Base-by-base conservation (phyloP, 2,113 vertebrate genomes). In the Cololabis saira region DNA sequence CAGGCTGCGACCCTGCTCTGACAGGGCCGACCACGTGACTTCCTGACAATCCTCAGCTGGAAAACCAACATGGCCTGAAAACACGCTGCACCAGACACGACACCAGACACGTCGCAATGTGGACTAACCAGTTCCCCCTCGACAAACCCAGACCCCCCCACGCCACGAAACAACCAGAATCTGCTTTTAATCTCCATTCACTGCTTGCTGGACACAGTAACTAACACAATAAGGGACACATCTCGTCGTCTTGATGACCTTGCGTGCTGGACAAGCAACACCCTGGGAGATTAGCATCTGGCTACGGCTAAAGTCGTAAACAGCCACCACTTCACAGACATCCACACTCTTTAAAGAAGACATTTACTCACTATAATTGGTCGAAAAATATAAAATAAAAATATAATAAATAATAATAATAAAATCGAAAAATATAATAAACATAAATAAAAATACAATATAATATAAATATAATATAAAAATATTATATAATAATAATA, bases 21-120 rank as follows among this genome's bases (percentile, higher is more conserved):
- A 78, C 78, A 71, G 63, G 17, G 51, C 9, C 52, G 11, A 42
- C 52, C 86, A 89, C 74, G 87, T 87, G 84, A 89, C 74, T 83
- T 80, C 67, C 67, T 11, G 78, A 67, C 76, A 75, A 68, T 74
- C 73, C 79, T 78, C 82, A 79, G 66, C 85, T 82, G 80, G 71
- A 79, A 12, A 57, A 67, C 60, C 30, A 65, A 67, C 5, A 42
- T 14, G 80, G 83, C 79, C 80, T 70, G 62, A 58, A 19, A 79
- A 73, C 81, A 84, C 71, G 80, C 78, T 82, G 75, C 70, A 50
- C 66, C 68, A 76, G 52, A 51, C 52, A 18, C 56, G 30, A 33
- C 52, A 27, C 15, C 8, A 40, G 19, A 64, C 71, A 73, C 56
- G 59, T 68, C 78, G 69, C 57, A 47, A 51, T 30, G 40, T 2